Base-by-base conservation (phyloP, 1,140 invertebrate species). In the Neodiprion virginianus region DNA sequence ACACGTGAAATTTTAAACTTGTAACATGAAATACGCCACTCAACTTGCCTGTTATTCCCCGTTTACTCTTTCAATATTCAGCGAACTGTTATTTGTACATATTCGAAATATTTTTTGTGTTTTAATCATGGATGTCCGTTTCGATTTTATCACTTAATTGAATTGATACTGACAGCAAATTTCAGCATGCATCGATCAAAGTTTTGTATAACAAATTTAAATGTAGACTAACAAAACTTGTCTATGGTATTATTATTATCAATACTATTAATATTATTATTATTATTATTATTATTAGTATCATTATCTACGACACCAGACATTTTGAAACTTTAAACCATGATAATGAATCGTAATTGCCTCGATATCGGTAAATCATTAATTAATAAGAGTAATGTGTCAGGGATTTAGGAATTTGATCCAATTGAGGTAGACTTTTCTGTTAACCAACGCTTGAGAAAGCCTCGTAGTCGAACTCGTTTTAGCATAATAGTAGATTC, bases 371-470 rank as follows among this genome's bases (percentile, higher is more conserved):
- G 8, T 14, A 61, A 14, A 61, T 61, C 11, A 17, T 61, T 61
- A 17, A 61, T 61, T 40, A 40, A 40, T 40, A 40, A 40, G 28
- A 61, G n/a, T 61, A 40, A 40, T 8, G 11, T 61, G 53, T 61
- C 53, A 61, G 53, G 53, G 53, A 61, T 61, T 61, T 61, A 61
- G 53, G 53, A 61, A 61, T 61, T 61, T 17, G 53, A 14, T 14
- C 53, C 11, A 5, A 14, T 61, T 61, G 11, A 14, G 7, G 53
- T 14, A 9, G n/a, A 61, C n/a, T 61, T 61, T 40, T 40, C 28
- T 4, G 28, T 40, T 40, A 40, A 61, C n/a, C n/a, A 61, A 14
- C 53, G 11, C 53, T 61, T 17, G 53, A 61, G 5, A 8, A 40
- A 2, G 28, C 28, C 5, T 40, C n/a, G 8, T 5, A 61, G 11